Evolutionary conservation across 2,888 invertebrate species (phyloP).

Genomic region (Lissonota sp.): DNA sequence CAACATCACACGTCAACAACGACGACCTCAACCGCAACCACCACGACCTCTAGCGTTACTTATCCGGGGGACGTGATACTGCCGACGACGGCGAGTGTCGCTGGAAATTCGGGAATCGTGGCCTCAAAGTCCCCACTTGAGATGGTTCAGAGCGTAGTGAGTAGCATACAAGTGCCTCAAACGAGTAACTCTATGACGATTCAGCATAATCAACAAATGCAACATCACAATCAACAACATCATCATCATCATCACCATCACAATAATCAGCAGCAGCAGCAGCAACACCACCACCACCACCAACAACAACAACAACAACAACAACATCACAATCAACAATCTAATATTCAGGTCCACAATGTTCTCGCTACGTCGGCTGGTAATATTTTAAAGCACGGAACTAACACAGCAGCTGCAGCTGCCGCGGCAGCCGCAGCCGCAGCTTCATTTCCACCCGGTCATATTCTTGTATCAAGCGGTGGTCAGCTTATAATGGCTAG

Average conservation of each 20-base stretch:
- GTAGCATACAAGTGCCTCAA: slow-evolving; percentile 87
- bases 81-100: slow-evolving; percentile 84
- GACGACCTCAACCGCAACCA: no score
- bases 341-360: slow-evolving; percentile 79
- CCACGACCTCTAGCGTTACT: not conserved
- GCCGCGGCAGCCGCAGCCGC: slow-evolving; percentile 51
- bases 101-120: slow-evolving; percentile 64
- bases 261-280: slow-evolving; percentile 66
- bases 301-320: slow-evolving; percentile 67
- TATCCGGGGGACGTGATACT: slow-evolving; percentile 49
- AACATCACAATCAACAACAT: slow-evolving; percentile 77
- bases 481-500: slow-evolving; percentile 90
- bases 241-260: slow-evolving; percentile 76
- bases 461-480: slow-evolving; percentile 91
- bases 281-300: slow-evolving; percentile 64
- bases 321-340: slow-evolving; percentile 77
- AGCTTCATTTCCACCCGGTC: slow-evolving; percentile 86
- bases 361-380: slow-evolving; percentile 77
- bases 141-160: slow-evolving; percentile 92
- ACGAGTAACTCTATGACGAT: slow-evolving; percentile 73
- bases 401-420: slow-evolving; percentile 72
- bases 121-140: slow-evolving; percentile 88
- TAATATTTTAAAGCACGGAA: slow-evolving; percentile 84
- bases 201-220: slow-evolving; percentile 74
- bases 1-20: slow-evolving; percentile 77